Conservation (phyloP, 30 jellyfish, hydroid and myxozoan species). For the Cassiopea andromeda region DNA sequence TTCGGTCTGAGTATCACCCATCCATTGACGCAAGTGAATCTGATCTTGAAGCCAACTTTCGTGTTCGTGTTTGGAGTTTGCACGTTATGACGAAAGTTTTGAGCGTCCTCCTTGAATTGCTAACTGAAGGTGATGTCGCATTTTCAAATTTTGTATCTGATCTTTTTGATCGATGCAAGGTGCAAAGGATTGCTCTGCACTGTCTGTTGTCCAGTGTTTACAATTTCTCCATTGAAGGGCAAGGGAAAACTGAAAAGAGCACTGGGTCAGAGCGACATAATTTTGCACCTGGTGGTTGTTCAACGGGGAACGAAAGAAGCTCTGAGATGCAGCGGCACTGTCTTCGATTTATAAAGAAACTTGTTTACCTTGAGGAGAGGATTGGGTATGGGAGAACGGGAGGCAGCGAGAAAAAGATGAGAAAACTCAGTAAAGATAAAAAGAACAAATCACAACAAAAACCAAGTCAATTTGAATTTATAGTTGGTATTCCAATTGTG, state of each 20-base stretch:
- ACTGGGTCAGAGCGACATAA: not conserved
- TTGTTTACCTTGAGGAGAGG: constrained; percentile 74
- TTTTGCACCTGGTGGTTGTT: not conserved
- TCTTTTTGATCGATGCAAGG: constrained; percentile 87
- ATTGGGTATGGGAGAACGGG: constrained; percentile 69
- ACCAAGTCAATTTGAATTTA: constrained; percentile 65
- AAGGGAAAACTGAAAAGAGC: not conserved
- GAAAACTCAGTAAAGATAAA: constrained; percentile 28
- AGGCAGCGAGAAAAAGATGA: constrained; percentile 31
- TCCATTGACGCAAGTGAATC: constrained; percentile 29
- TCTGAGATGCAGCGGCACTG: constrained; percentile 66
- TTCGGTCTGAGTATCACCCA: constrained; percentile 86
- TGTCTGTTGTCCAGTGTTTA: constrained; percentile 89
- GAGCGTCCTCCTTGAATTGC: constrained; percentile 73
- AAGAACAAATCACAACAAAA: constrained; percentile 27
- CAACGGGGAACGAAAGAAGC: not conserved
- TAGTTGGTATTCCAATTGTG: constrained; percentile 55
- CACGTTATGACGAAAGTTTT: constrained; percentile 75
- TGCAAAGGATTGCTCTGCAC: constrained; percentile 89
- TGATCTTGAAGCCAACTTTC: constrained; percentile 79
- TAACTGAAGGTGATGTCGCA: constrained; percentile 88
- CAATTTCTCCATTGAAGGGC: constrained; percentile 46
- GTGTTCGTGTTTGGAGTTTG: constrained; percentile 71
- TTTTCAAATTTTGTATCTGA: constrained; percentile 75
- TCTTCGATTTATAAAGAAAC: constrained; percentile 58